Base-by-base conservation (phyloP, 2,888 invertebrate genomes). In the Stenurella melanura region DNA sequence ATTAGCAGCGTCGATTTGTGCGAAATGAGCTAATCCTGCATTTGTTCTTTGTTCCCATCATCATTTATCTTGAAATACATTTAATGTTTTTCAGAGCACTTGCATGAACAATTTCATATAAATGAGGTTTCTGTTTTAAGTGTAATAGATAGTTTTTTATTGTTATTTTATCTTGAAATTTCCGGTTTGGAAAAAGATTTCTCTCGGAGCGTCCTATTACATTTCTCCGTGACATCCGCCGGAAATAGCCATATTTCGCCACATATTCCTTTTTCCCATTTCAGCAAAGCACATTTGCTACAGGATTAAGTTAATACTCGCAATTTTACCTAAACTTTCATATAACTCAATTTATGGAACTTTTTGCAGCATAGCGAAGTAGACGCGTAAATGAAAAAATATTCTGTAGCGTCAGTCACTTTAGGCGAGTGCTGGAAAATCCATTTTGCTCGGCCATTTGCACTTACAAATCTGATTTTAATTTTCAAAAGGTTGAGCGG, bases 211-310 rank as follows among this genome's bases (percentile, higher is more conserved):
- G 73, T 76, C 80, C 82, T 79, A 83, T 84, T 82, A 83, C 78
- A 76, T 78, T 81, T 78, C 78, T 80, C 78, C 80, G 82, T 82
- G 81, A 81, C 82, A 82, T 85, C 82, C 83, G 81, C 77, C 81
- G 83, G 83, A 85, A 83, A 83, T 83, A 78, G 79, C 82, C 80
- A 83, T 83, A 83, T 83, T 84, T 83, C 78, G 77, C 80, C 82
- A 82, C 82, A 83, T 82, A 81, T 81, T 79, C 80, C 76, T 75
- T 79, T 82, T 84, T 81, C 80, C 79, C 74, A 77, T 82, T 81
- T 80, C 81, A 73, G 78, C 76, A 78, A 77, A 79, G 71, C 78
- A 77, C 80, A 78, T 81, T 81, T 80, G 75, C 78, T 75, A 77
- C 69, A 66, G 77, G 80, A 84, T 83, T 83, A 83, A 81, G 77